Evolutionary conservation across 92 coral and sea anemone species (phyloP).

Genomic region (Siderastrea radians): DNA sequence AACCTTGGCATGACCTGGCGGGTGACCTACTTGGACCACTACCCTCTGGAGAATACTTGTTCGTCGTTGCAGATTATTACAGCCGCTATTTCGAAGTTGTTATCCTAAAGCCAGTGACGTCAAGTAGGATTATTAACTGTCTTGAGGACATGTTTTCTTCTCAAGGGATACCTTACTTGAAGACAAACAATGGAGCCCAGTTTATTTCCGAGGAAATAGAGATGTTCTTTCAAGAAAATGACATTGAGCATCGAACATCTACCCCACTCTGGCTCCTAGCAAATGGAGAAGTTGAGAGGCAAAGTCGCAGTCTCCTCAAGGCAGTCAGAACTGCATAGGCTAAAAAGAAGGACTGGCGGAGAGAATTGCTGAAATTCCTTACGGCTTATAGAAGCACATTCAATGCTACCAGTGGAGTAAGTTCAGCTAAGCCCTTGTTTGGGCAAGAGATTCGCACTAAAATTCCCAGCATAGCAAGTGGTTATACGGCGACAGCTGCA

Average conservation of each 20-base stretch:
- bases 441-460: background rate
- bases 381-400: background rate
- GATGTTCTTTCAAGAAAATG: slow-evolving; percentile 7
- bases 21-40: background rate
- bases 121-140: background rate
- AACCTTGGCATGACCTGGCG: slow-evolving; percentile 10
- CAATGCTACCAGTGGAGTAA: background rate
- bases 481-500: background rate
- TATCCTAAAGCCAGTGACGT: background rate
- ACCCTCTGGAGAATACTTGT: background rate
- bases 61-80: slow-evolving; percentile 2
- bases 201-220: background rate
- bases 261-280: background rate
- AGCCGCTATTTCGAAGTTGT: background rate
- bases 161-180: background rate
- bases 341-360: background rate
- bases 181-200: slow-evolving; percentile 14
- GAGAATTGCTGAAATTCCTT: background rate
- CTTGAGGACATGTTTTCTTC: background rate
- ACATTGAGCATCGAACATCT: background rate
- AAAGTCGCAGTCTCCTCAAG: background rate
- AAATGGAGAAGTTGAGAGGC: background rate
- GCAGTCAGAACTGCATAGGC: background rate
- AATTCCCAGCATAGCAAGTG: background rate
- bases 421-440: background rate